Evolutionary conservation across 2,888 invertebrate genomes (phyloP).

Genomic region (Aporophyla nigra): DNA sequence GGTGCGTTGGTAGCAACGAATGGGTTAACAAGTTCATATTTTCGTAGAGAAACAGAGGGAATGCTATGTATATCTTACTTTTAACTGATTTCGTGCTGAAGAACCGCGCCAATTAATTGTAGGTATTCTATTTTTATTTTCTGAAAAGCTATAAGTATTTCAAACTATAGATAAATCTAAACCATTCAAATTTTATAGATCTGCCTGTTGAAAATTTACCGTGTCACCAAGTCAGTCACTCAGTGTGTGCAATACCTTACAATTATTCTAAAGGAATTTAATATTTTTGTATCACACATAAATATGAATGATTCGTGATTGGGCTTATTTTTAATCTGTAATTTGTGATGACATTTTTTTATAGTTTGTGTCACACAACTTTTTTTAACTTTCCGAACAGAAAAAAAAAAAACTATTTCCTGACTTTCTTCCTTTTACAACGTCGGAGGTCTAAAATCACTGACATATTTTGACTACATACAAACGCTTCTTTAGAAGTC

Average conservation of each 20-base stretch:
- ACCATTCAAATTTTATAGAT: neutral
- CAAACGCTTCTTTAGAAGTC: slow-evolving; percentile 15
- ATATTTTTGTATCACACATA: slow-evolving; percentile 66
- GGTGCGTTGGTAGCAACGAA: too few species aligned
- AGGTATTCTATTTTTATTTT: neutral
- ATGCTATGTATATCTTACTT: too few species aligned
- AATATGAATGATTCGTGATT: slow-evolving; percentile 75
- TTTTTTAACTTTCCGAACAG: neutral
- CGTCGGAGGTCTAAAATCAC: slow-evolving; percentile 1
- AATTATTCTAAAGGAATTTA: slow-evolving; percentile 55
- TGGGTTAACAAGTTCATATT: neutral
- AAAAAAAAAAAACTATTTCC: neutral
- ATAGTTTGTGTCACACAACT: slow-evolving; percentile 47
- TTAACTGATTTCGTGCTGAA: neutral
- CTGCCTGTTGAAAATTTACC: neutral
- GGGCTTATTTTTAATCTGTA: slow-evolving; percentile 68
- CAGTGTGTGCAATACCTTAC: slow-evolving; percentile 51
- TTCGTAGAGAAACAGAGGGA: neutral
- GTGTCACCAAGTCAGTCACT: neutral
- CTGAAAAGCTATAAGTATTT: too few species aligned
- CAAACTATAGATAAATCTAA: neutral
- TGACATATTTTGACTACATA: neutral
- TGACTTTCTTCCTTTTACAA: neutral
- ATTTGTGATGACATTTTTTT: slow-evolving; percentile 71
- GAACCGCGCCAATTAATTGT: too few species aligned